phyloP scores from a whole-genome alignment of 2,113 vertebrate species.

The Tragelaphus imberbis region DNA sequence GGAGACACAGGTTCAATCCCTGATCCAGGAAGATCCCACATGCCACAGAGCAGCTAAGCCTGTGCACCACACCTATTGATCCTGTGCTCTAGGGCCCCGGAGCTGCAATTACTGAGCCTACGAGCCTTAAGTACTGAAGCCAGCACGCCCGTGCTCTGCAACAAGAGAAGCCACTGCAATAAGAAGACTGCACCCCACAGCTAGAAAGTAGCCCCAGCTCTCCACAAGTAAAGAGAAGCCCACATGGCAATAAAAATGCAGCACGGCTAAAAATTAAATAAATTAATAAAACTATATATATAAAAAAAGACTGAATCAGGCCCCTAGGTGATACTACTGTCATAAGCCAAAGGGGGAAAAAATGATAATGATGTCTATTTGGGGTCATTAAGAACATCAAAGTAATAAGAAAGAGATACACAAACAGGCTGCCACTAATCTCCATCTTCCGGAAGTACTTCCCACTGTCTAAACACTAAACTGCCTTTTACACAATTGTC shows the following conservation, averaged over 20 bases:
- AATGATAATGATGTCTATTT: not conserved
- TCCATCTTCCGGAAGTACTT: not conserved
- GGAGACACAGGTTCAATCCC: not conserved
- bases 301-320: not conserved
- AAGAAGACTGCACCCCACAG: not conserved
- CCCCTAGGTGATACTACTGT: not conserved
- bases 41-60: not conserved
- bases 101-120: not conserved
- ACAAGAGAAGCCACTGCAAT: not conserved
- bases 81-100: not conserved
- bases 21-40: not conserved
- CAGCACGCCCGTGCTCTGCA: not conserved
- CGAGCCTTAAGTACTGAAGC: not conserved
- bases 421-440: not conserved
- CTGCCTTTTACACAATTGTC: not conserved
- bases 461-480: not conserved
- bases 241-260: not conserved
- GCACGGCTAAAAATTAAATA: not conserved
- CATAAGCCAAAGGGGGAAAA: not conserved
- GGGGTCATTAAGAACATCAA: not conserved
- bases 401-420: not conserved
- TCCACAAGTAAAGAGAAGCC: not conserved
- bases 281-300: not conserved
- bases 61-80: rapidly evolving
- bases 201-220: not conserved